Percentiles rank a stretch among this genome's conserved stretches.
phyloP scores from a whole-genome alignment of 2,888 invertebrate genomes.

The Biston betularia region DNA sequence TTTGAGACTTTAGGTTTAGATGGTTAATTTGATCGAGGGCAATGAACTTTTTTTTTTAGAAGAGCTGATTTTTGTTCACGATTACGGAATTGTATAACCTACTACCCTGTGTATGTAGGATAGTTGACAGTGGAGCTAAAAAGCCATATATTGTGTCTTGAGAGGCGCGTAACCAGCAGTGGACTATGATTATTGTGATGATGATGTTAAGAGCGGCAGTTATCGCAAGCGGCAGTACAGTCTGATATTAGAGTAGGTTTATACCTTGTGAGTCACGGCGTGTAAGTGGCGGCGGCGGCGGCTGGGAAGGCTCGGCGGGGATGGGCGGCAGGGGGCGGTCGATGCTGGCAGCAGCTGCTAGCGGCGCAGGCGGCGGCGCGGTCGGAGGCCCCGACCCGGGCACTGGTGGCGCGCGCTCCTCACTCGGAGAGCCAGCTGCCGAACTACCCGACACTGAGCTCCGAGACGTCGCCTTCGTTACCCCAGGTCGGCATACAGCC shows the following conservation, averaged over 20 bases:
- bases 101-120: no score
- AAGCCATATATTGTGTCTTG: no score
- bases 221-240: no score
- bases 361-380: conserved; percentile 75
- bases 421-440: conserved; percentile 72
- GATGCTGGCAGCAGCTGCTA: conserved; percentile 76
- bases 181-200: no score
- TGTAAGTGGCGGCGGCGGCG: conserved; percentile 79
- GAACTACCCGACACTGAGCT: conserved; percentile 84
- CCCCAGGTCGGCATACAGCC: conserved; percentile 79
- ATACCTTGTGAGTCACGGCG: conserved; percentile 91
- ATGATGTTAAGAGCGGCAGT: no score
- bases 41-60: no score
- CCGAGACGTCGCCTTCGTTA: conserved; percentile 76
- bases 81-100: no score
- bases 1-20: no score
- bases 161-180: no score
- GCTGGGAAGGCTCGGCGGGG: conserved; percentile 83
- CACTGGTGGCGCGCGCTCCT: conserved; percentile 66
- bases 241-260: neutral
- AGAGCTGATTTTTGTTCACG: no score
- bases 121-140: no score
- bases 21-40: no score
- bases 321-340: conserved; percentile 87
- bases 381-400: conserved; percentile 71